Base-by-base conservation (phyloP, 1,140 invertebrate genomes). In the Holotrichia oblita region DNA sequence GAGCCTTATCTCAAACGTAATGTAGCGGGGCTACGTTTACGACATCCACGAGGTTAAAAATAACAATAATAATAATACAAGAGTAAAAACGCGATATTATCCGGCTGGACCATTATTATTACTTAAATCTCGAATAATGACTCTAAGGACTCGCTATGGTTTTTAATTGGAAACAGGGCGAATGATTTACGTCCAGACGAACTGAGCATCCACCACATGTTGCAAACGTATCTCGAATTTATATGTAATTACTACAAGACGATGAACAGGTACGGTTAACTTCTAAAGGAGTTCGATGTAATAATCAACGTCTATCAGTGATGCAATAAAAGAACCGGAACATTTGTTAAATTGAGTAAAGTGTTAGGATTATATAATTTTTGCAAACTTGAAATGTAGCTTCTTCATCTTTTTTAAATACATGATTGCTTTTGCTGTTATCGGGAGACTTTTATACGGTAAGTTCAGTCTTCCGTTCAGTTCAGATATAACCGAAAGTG, bases 161-260 rank as follows among this genome's bases (percentile, higher is more conserved):
- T 69, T 69, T 69, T 69, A 69, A 69, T 69, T 69, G 22, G 61
- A 69, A 64, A 69, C 22, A 20, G 27, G 22, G 61, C 20, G 22
- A 24, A 69, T 69, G 22, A 69, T 69, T 69, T 69, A 69, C 22
- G 61, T 69, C 22, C 14, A 69, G 61, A 69, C 61, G 27, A 34
- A 69, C 61, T 17, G 22, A 34, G 61, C 61, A 69, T 69, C 61
- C 22, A 69, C 61, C 61, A 69, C 22, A 69, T 69, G 61, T 69
- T 69, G 22, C 61, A 7, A 69, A 6, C 61, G 61, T 22, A 34
- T 69, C 61, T 69, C 61, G 27, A 69, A 69, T 69, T 69, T 24
- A 69, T 69, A 69, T 22, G 8, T 69, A 69, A 69, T 69, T 69
- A 69, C 27, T 34, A 69, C 24, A 6, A 34, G 6, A 69, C 61